phyloP scores from a whole-genome alignment of 2,113 vertebrate genomes.

The Lamprologus tigripictilis region DNA sequence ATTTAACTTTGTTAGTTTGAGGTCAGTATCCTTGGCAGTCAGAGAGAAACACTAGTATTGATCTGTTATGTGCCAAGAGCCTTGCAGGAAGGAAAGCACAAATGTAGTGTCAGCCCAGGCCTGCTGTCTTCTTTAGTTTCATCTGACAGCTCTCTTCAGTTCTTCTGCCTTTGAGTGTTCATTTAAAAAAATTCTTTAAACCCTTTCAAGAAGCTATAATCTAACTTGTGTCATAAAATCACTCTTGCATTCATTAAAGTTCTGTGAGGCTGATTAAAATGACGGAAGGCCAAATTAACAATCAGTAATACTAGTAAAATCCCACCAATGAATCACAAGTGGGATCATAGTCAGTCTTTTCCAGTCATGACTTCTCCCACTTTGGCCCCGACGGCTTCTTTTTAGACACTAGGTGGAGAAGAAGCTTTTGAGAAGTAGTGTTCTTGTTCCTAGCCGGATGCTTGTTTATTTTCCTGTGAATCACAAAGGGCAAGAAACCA shows the following conservation, averaged over 20 bases:
- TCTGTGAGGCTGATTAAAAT: neutral
- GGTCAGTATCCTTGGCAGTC: neutral
- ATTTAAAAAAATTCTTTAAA: neutral
- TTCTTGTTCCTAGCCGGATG: slow-evolving; percentile 1
- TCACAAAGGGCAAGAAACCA: slow-evolving; percentile 44
- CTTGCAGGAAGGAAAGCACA: neutral
- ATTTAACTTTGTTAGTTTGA: neutral
- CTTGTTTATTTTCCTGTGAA: slow-evolving; percentile 61
- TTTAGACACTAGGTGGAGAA: neutral
- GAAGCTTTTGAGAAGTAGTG: slow-evolving; percentile 17
- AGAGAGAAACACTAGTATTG: neutral
- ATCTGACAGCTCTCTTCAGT: neutral
- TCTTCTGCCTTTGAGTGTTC: neutral
- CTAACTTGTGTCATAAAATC: neutral
- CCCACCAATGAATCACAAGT: neutral
- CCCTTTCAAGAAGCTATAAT: neutral
- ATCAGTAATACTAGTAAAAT: neutral
- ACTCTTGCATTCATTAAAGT: neutral
- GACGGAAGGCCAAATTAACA: neutral
- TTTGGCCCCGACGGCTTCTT: neutral
- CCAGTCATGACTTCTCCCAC: neutral
- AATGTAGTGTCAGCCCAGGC: neutral
- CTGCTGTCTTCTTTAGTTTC: neutral
- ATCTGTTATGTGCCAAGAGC: neutral
- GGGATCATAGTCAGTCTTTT: neutral